Conservation (phyloP, 2,113 vertebrate genomes). For the Rattus rattus region DNA sequence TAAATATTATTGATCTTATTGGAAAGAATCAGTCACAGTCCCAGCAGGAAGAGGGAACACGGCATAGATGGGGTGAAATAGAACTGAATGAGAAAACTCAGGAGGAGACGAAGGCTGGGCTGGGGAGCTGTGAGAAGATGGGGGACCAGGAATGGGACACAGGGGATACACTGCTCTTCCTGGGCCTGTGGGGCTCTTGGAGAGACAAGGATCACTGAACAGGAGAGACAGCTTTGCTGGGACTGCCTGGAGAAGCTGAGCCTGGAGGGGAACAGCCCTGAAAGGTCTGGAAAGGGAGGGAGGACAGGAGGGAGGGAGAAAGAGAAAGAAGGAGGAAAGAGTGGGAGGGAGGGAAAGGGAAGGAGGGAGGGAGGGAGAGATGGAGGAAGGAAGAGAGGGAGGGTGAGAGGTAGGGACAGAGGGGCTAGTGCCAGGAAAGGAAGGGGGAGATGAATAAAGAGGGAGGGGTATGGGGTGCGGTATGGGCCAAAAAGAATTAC, state of each 20-base stretch:
- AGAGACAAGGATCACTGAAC: neutral
- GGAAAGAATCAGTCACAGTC: neutral
- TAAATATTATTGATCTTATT: constrained; percentile 40
- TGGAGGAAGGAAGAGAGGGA: no score
- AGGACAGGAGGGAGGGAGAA: no score
- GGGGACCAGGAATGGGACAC: no score
- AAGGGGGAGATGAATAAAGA: no score
- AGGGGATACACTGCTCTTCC: neutral
- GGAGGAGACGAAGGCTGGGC: neutral
- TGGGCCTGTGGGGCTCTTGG: neutral
- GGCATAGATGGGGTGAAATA: neutral
- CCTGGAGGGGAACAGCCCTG: neutral
- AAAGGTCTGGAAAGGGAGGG: neutral
- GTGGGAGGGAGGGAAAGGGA: rapidly evolving
- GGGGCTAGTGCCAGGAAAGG: no score
- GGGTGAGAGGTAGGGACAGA: no score
- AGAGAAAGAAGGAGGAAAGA: rapidly evolving
- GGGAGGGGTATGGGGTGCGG: no score
- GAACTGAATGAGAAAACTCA: neutral
- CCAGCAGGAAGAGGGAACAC: neutral
- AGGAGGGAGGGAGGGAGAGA: rapidly evolving
- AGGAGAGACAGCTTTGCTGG: neutral
- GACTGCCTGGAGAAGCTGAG: neutral
- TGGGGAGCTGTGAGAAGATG: neutral
- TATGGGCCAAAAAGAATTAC: neutral